Evolutionary conservation across 1,140 invertebrate species (phyloP).

Genomic region (Penaeus chinensis): DNA sequence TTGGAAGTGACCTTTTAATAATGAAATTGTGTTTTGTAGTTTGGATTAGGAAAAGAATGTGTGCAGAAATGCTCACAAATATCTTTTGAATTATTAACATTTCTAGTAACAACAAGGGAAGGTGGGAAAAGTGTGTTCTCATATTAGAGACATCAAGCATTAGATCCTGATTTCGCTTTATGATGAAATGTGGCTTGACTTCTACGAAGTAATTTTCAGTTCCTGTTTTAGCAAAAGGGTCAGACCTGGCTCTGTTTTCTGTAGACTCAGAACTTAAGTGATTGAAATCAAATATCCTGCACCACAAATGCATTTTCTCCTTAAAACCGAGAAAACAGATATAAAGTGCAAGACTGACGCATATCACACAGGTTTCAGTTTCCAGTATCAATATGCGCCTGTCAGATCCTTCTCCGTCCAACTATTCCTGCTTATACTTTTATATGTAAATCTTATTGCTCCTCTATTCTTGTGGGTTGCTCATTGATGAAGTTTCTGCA

Average conservation of each 20-base stretch:
- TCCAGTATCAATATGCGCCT: slow-evolving; percentile 16
- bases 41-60: not conserved
- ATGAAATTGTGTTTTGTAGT: not conserved
- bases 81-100: not conserved
- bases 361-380: slow-evolving; percentile 27
- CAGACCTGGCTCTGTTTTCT: no score
- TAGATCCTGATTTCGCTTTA: no score
- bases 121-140: not conserved
- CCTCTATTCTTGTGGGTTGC: slow-evolving; percentile 28
- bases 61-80: not conserved
- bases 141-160: not conserved
- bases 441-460: slow-evolving; percentile 15
- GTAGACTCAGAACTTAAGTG: not conserved
- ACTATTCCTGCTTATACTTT: slow-evolving; percentile 44
- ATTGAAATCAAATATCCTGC: not conserved
- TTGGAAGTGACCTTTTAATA: no score
- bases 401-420: slow-evolving; percentile 50
- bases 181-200: no score
- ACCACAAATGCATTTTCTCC: not conserved
- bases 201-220: no score
- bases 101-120: not conserved
- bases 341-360: not conserved
- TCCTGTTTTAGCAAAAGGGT: no score
- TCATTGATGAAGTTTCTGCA: slow-evolving; percentile 34
- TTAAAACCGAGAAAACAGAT: not conserved